phyloP scores from a whole-genome alignment of 2,888 invertebrate genomes.

The Blera fallax region DNA sequence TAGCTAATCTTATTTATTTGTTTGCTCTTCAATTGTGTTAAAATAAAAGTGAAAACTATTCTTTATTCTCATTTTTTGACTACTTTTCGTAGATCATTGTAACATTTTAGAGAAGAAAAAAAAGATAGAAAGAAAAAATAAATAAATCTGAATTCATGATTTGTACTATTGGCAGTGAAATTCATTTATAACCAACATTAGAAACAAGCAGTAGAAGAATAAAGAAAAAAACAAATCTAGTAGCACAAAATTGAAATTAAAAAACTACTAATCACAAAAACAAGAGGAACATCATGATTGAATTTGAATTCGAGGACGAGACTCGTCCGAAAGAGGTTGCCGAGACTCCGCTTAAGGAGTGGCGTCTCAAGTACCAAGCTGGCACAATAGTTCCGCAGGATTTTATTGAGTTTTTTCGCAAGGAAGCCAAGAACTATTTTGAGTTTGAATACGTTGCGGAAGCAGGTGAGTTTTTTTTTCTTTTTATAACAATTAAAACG shows the following conservation, averaged over 20 bases:
- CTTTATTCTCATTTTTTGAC: neutral
- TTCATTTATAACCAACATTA: conserved; percentile 8
- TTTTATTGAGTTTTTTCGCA: conserved; percentile 80
- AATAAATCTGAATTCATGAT: conserved; percentile 9
- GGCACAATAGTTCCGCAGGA: conserved; percentile 79
- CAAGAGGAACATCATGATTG: conserved; percentile 42
- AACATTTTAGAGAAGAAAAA: conserved; percentile 14
- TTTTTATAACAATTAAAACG: too few species aligned
- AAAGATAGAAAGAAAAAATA: neutral
- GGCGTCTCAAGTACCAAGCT: conserved; percentile 80
- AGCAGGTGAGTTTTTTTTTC: conserved; percentile 77
- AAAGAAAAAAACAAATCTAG: neutral
- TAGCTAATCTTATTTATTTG: neutral
- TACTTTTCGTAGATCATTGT: conserved; percentile 6
- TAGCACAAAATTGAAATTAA: neutral
- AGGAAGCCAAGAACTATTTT: conserved; percentile 79
- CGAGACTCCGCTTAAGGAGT: conserved; percentile 79
- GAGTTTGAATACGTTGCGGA: conserved; percentile 78
- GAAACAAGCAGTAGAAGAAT: neutral
- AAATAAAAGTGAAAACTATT: conserved; percentile 30
- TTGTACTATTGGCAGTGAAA: conserved; percentile 25
- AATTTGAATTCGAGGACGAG: conserved; percentile 62
- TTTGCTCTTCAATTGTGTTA: neutral
- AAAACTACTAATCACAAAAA: neutral
- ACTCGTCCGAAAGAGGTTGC: conserved; percentile 58